Evolutionary conservation across 2,113 vertebrate species (phyloP), one percentile per base, ranked within the genome.

Genomic region (Mesitornis unicolor): DNA sequence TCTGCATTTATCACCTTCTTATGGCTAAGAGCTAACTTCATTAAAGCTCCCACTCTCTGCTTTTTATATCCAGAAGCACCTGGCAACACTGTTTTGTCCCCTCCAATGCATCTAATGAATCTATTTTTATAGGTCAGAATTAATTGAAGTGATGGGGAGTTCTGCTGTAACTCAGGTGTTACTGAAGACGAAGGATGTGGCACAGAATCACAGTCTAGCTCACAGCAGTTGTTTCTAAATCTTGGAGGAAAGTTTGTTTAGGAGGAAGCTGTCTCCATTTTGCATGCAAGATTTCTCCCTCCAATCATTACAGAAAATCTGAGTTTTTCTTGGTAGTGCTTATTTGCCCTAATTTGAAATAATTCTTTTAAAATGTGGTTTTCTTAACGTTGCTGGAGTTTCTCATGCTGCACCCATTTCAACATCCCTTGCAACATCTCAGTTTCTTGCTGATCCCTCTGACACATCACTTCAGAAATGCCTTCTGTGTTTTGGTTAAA

Each of bases 11-110:
- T 82, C 43, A 29, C 42, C 42, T 67, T 56, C 48, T 63, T 79
- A 5, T 69, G 65, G 90, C 45, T 84, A 79, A 92, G 51, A 79
- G 33, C 57, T 75, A 87, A 56, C 33, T 87, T 74, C 35, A 87
- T 80, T 91, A 95, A 87, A 92, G 71, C 60, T 87, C 31, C 25
- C 31, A 10, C 78, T 87, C 82, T 61, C 42, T 81, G 60, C 24
- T 92, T 92, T 87, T 95, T 88, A 53, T 82, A 87, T 68, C 80
- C 48, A 79, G 73, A 84, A 95, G 64, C 77, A 75, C 63, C 61
- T 95, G 80, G 48, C 53, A 95, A 64, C 56, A 59, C 29, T 73
- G 22, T 56, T 78, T 70, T 84, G 25, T 75, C 61, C 54, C 6
- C 2, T 68, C 17, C 73, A 82, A 48, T 0, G 1, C 57, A 65